phyloP scores from a whole-genome alignment of 2,113 vertebrate species.

The Stigmatopora argus region DNA sequence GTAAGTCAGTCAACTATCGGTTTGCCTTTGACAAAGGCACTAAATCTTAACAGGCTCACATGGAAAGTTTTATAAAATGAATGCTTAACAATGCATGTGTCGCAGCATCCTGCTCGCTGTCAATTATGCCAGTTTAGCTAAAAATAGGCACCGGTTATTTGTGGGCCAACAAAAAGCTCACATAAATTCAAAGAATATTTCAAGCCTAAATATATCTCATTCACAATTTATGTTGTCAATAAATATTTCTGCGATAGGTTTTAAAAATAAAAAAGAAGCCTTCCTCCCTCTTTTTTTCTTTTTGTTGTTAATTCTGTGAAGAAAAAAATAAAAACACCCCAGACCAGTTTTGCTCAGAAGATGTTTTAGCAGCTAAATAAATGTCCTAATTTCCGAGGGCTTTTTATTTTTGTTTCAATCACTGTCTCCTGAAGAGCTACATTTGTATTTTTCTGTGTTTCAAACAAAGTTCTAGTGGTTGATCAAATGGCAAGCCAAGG shows the following conservation, averaged over 20 bases:
- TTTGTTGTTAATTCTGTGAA: not conserved
- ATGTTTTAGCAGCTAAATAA: not conserved
- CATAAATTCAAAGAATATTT: slow-evolving; percentile 11
- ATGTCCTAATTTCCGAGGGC: not conserved
- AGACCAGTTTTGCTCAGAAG: not conserved
- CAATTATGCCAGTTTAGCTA: not conserved
- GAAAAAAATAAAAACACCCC: not conserved
- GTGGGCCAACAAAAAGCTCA: slow-evolving; percentile 12
- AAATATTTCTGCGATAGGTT: not conserved
- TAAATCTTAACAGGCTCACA: not conserved
- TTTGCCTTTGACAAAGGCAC: not conserved
- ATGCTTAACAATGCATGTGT: not conserved
- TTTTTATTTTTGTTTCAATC: no score
- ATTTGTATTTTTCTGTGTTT: not conserved
- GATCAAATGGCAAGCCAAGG: no score
- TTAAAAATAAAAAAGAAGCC: not conserved
- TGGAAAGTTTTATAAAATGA: not conserved
- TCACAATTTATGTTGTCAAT: not conserved
- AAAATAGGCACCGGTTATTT: not conserved
- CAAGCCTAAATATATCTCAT: slow-evolving; percentile 19
- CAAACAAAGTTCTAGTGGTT: no score
- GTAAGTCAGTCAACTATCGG: not conserved
- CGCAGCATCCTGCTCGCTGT: slow-evolving; percentile 6
- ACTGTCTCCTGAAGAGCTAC: not conserved
- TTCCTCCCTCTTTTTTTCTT: not conserved